phyloP scores from a whole-genome alignment of 1,140 invertebrate genomes.

The Callitettix versicolor region DNA sequence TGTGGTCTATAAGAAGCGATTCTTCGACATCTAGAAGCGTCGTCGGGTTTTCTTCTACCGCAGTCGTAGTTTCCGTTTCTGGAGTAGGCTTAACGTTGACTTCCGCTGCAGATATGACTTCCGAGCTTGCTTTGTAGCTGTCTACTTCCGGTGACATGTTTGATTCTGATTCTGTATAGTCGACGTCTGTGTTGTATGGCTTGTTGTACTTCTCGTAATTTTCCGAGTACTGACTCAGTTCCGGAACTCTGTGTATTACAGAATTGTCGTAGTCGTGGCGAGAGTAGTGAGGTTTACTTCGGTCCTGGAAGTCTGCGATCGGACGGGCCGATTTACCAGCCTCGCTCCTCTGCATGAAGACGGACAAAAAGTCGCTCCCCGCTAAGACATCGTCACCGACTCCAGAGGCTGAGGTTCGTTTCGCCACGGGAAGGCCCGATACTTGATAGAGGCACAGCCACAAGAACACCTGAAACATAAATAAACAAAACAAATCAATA shows the following conservation, averaged over 20 bases:
- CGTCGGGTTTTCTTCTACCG: conserved; percentile 5
- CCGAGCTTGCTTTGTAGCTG: conserved; percentile 6
- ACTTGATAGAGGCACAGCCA: conserved; percentile 9
- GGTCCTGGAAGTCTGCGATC: no score
- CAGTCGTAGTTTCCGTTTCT: conserved; percentile 1
- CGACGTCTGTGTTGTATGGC: no score
- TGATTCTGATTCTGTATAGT: no score
- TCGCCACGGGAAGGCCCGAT: conserved; percentile 7
- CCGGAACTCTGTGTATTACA: no score
- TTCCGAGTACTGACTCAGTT: no score
- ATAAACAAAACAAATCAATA: not conserved
- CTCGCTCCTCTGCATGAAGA: conserved; percentile 38
- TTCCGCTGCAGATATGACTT: conserved; percentile 30
- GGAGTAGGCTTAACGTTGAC: conserved; percentile 26
- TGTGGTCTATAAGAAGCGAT: not conserved
- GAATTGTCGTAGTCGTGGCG: no score
- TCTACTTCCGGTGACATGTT: not conserved
- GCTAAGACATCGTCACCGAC: conserved; percentile 38
- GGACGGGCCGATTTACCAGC: conserved; percentile 16
- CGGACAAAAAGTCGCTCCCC: conserved; percentile 44
- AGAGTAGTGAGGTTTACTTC: no score
- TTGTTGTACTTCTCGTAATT: not conserved
- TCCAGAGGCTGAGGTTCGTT: not conserved
- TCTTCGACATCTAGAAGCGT: not conserved
- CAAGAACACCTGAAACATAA: conserved; percentile 11